These are phyloP conservation scores for Rattus norvegicus DNA, from an alignment of 2,113 vertebrate species.

Conservation along the genomic window GRCr8 NC_086024.1:82008501-82009000, in stretches of 20 bases:
- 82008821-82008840: background rate
- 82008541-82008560: background rate
- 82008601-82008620: background rate
- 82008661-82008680: background rate
- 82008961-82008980: no score
- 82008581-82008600: background rate
- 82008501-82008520: background rate
- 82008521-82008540: background rate
- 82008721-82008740: background rate
- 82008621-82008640: background rate
- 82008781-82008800: background rate
- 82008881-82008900: no score
- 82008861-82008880: no score
- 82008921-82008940: no score
- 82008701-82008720: background rate
- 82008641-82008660: background rate
- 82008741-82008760: background rate
- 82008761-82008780: accelerated
- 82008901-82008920: no score
- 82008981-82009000: no score
- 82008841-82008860: no score
- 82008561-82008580: background rate
- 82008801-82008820: background rate
- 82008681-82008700: background rate
- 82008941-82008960: no score